Base-by-base conservation (phyloP, 2,797 vertebrate genomes). In the Danio kyathit region DNA sequence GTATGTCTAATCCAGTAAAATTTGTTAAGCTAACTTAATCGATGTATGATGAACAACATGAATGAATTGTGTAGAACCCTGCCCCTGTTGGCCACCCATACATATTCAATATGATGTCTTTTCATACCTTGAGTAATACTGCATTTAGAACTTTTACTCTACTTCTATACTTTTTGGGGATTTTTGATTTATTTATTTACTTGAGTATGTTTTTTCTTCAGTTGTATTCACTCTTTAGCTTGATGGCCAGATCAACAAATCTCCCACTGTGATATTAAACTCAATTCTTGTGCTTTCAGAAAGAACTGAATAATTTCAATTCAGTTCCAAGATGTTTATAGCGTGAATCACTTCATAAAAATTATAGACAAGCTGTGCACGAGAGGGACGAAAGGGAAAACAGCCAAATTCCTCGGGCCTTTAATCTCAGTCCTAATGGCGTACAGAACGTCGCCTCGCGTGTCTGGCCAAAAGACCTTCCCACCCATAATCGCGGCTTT, bases 251-350 rank as follows among this genome's bases (percentile, higher is more conserved):
- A 29, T 29, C 64, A 67, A 69, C 19, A 10, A 48, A 73, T 74
- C 71, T 46, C 17, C 60, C 51, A 21, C 52, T 4, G 14, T 9
- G 6, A 83, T 78, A 81, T 84, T 72, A 78, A 84, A 79, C 77
- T 82, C 69, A 49, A 54, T 74, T 52, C 44, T 46, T 38, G 17
- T 46, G 64, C 57, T 83, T 72, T 70, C 16, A 21, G 19, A 11
- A 46, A 16, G 17, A 71, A 52, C 38, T 21, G 13, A 44, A 63
- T 54, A 52, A 71, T 63, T 57, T 17, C 57, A 72, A 44, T 61
- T 12, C 46, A 79, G 57, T 79, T 52, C 57, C 5, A 1, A 54
- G 77, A 54, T 14, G 6, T 71, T 54, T 71, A 63, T 21, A 29
- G 57, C 0, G 0, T 14, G 5, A 43, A 13, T 21, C 66, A 44